These are phyloP conservation scores for Eulemur macaco DNA, from an alignment of 2,113 vertebrate species.

Conservation along the genomic window DNA sequence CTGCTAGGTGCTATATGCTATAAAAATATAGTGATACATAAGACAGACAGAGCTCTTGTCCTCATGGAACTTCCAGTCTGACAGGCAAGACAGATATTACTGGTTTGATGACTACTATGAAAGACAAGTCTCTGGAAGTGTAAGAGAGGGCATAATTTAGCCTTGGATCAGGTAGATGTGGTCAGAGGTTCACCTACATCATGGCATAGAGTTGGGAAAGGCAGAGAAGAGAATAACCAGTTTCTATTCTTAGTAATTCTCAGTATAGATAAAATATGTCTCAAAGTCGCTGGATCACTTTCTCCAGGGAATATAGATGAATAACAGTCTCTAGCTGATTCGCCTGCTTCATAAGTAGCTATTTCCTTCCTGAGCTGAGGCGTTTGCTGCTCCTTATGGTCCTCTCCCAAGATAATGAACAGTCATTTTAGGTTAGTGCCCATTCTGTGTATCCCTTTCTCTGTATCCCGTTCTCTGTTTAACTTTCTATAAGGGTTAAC, in stretches of 20 bases:
- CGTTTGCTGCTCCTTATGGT: not conserved
- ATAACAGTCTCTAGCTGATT: not conserved
- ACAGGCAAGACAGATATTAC: not conserved
- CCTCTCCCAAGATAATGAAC: not conserved
- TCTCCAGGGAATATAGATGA: not conserved
- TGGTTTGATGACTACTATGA: not conserved
- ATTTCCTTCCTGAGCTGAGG: not conserved
- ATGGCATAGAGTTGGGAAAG: not conserved
- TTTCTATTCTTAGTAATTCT: not conserved
- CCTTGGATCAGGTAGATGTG: not conserved
- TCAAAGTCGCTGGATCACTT: not conserved
- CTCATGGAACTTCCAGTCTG: not conserved
- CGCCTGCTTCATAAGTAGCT: not conserved
- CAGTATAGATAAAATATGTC: not conserved
- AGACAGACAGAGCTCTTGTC: not conserved
- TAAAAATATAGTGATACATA: not conserved
- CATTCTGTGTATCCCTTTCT: not conserved
- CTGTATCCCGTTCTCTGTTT: not conserved
- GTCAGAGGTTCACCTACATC: not conserved
- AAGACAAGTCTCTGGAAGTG: not conserved
- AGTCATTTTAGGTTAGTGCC: not conserved
- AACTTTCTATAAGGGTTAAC: not conserved
- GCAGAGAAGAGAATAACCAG: not conserved
- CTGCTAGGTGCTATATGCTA: not conserved
- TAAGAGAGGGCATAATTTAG: not conserved